Evolutionary conservation across 2,113 vertebrate species (phyloP).

Genomic region (Colistium nudipinnis): DNA sequence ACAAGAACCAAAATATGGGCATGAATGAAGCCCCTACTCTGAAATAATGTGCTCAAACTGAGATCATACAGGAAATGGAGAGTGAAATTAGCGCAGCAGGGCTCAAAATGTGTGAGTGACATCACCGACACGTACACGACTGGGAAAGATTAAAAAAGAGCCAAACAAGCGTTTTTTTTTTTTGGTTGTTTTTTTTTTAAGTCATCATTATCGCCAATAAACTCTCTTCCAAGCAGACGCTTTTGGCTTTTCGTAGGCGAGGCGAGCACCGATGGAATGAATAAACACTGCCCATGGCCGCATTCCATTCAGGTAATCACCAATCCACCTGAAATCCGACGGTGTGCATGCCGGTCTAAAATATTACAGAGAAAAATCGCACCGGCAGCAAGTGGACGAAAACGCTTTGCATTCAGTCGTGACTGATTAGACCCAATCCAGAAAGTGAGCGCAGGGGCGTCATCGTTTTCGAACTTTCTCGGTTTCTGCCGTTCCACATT

Average conservation of each 20-base stretch:
- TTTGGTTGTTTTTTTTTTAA: neutral
- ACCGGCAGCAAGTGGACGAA: too few species aligned
- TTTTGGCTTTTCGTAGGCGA: neutral
- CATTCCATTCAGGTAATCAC: neutral
- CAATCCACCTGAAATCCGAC: too few species aligned
- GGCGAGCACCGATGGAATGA: neutral
- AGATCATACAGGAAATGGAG: too few species aligned
- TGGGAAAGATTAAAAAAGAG: slow-evolving; percentile 32
- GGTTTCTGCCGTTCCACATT: too few species aligned
- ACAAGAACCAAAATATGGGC: neutral
- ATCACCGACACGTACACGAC: slow-evolving; percentile 41
- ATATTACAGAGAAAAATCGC: too few species aligned
- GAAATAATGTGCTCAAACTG: neutral
- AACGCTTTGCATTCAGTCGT: too few species aligned
- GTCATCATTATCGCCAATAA: neutral
- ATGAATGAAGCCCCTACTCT: neutral
- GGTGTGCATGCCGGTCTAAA: neutral
- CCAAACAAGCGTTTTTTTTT: too few species aligned
- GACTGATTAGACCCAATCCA: too few species aligned
- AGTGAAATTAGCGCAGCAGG: too few species aligned
- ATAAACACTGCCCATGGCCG: neutral
- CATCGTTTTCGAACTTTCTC: too few species aligned
- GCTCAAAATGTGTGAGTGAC: slow-evolving; percentile 3
- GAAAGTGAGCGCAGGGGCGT: too few species aligned
- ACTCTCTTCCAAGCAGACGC: neutral